Conservation (phyloP, 2,797 vertebrate species). For the Sebastes minor region DNA sequence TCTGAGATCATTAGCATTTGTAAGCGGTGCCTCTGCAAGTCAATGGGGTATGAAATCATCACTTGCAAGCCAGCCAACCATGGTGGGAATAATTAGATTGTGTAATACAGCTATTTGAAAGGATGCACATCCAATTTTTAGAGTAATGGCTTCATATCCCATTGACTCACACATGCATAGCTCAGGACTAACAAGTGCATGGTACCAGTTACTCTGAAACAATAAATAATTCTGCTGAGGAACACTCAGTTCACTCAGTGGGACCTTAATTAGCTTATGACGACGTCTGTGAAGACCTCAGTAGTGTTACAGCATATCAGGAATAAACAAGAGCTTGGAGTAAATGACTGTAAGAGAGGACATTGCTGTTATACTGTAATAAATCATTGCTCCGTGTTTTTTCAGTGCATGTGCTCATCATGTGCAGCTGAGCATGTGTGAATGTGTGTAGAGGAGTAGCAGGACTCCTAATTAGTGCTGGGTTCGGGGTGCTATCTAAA, state of each 20-base stretch:
- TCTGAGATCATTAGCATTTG: constrained; percentile 31
- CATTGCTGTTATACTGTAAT: constrained; percentile 23
- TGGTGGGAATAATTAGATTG: constrained; percentile 41
- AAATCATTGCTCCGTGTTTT: constrained; percentile 29
- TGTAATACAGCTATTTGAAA: constrained; percentile 42
- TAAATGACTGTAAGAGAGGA: constrained; percentile 22
- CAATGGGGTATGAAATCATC: constrained; percentile 46
- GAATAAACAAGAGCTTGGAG: constrained; percentile 17
- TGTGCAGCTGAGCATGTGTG: constrained; percentile 27
- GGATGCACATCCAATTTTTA: constrained; percentile 10
- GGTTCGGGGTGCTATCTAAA: constrained; percentile 50
- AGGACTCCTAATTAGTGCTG: constrained; percentile 54
- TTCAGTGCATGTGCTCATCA: constrained; percentile 2
- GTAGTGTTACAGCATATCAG: constrained; percentile 42
- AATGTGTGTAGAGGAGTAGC: constrained; percentile 32
- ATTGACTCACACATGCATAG: constrained; percentile 23
- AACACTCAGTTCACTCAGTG: not conserved
- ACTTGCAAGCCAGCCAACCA: constrained; percentile 20
- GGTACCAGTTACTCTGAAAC: constrained; percentile 5
- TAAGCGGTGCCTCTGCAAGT: constrained; percentile 23
- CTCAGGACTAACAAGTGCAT: not conserved
- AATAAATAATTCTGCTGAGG: constrained; percentile 42
- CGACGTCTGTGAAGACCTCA: constrained; percentile 22
- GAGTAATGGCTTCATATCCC: constrained; percentile 36
- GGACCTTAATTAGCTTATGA: constrained; percentile 25